phyloP scores from a whole-genome alignment of 2,888 invertebrate genomes.

The Lithophane leautieri region DNA sequence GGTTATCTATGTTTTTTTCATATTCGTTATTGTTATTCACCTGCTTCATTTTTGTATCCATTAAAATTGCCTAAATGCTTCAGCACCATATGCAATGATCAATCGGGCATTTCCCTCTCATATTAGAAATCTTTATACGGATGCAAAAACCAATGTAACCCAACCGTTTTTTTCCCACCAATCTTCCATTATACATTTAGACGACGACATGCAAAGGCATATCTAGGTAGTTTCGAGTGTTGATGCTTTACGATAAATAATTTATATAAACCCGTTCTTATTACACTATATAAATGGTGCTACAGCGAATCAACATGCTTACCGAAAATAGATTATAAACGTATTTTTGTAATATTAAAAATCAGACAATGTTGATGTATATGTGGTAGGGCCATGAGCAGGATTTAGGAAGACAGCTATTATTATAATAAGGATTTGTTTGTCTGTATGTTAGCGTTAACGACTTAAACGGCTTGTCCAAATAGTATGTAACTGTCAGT shows the following conservation, averaged over 20 bases:
- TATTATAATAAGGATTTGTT: background rate
- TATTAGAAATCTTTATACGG: no score
- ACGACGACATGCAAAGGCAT: conserved; percentile 36
- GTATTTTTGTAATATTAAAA: conserved; percentile 64
- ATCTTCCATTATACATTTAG: conserved; percentile 17
- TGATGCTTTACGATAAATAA: conserved; percentile 63
- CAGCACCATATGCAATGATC: no score
- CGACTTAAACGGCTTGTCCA: background rate
- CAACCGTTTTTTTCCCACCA: no score
- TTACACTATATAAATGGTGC: conserved; percentile 67
- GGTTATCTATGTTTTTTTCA: no score
- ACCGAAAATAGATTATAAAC: conserved; percentile 58
- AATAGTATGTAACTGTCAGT: background rate
- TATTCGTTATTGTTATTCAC: no score
- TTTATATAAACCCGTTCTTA: conserved; percentile 62
- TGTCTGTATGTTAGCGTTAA: conserved; percentile 11
- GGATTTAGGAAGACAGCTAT: conserved; percentile 2
- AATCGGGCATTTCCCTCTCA: no score
- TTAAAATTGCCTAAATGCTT: no score
- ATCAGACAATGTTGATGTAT: conserved; percentile 43
- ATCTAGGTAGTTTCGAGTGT: conserved; percentile 61
- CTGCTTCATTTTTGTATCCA: no score
- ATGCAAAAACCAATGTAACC: no score
- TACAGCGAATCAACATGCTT: conserved; percentile 67
- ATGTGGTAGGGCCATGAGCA: conserved; percentile 37